Conservation (phyloP, 2,113 vertebrate genomes). For the Eudorcas thomsonii region DNA sequence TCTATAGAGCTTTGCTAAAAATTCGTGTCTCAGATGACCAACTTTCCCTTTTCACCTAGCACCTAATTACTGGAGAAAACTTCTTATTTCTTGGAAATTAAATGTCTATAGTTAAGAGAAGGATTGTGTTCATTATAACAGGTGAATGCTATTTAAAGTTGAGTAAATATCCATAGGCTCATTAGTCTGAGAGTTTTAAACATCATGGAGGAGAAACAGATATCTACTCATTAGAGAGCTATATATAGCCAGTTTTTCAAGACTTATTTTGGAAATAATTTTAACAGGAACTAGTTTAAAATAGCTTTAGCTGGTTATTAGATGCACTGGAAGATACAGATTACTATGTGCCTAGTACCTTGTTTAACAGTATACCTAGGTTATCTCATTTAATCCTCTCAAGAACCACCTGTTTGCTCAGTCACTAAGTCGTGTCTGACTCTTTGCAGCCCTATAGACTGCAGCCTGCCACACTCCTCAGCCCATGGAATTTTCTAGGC, state of each 20-base stretch:
- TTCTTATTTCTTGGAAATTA: neutral
- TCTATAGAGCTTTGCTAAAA: neutral
- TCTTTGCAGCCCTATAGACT: neutral
- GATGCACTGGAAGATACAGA: neutral
- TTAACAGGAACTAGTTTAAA: neutral
- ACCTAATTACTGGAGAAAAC: neutral
- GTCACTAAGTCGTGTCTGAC: neutral
- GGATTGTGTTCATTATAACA: neutral
- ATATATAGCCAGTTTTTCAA: neutral
- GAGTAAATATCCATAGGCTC: neutral
- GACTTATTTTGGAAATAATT: conserved; percentile 18
- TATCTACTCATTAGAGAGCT: neutral
- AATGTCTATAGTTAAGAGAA: neutral
- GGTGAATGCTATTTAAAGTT: neutral
- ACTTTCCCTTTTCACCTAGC: neutral
- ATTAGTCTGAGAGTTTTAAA: neutral
- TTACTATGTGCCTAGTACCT: neutral
- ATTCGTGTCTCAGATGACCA: neutral
- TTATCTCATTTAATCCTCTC: neutral
- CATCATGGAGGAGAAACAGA: neutral
- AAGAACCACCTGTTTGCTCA: neutral
- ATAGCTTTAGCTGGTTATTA: neutral
- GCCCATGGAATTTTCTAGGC: neutral
- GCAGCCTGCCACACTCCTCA: neutral
- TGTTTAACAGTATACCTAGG: neutral